phyloP scores from a whole-genome alignment of 2,113 vertebrate genomes.

The Archilochus colubris region DNA sequence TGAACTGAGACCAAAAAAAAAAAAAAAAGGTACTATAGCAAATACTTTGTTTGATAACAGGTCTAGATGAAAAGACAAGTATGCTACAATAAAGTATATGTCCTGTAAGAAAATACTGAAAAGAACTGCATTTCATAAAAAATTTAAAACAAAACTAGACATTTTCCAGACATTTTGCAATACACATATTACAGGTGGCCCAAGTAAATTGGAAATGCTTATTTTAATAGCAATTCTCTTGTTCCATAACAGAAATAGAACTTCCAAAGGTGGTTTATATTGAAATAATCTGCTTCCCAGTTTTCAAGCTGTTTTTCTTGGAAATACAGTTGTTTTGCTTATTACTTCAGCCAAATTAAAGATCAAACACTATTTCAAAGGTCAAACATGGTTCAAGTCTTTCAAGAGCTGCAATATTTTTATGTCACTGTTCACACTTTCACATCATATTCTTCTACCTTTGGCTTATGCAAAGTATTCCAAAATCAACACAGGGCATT shows the following conservation, averaged over 20 bases:
- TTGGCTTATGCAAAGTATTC: background rate
- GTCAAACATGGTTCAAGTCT: background rate
- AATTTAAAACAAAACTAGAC: background rate
- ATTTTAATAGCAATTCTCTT: background rate
- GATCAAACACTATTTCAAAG: background rate
- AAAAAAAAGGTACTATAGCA: background rate
- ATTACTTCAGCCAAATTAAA: background rate
- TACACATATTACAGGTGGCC: background rate
- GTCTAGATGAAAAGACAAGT: background rate
- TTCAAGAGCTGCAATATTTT: background rate
- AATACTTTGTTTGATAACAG: background rate
- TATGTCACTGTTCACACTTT: background rate
- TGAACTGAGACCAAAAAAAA: background rate
- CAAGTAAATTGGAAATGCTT: background rate
- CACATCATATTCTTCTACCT: background rate
- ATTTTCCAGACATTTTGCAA: background rate
- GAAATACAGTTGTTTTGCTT: background rate
- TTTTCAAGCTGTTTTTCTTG: background rate
- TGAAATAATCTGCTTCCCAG: background rate
- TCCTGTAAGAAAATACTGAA: background rate
- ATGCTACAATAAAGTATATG: background rate
- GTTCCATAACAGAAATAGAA: background rate
- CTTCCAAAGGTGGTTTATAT: background rate
- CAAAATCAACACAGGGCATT: background rate
- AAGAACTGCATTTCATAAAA: background rate